These are phyloP conservation scores for Metridium senile DNA, from an alignment of 92 coral and sea anemone genomes.

Conservation along the genomic window DNA sequence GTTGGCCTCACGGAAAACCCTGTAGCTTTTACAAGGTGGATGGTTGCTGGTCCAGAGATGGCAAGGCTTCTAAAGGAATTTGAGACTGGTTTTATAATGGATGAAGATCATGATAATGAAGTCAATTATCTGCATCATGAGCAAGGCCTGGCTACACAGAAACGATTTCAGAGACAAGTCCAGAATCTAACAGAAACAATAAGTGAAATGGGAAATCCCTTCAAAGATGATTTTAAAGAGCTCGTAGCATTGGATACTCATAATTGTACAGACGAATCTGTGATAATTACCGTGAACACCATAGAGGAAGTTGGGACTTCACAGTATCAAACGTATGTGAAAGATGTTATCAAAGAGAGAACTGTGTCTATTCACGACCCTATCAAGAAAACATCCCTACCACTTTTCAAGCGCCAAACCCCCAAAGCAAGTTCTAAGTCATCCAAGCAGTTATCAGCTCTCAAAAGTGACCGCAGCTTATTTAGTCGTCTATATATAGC, in stretches of 20 bases:
- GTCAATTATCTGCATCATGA: constrained; percentile 44
- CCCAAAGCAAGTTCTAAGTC: constrained; percentile 39
- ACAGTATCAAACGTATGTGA: constrained; percentile 34
- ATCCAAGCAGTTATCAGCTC: constrained; percentile 41
- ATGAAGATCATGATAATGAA: constrained; percentile 39
- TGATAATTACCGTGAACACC: constrained; percentile 21
- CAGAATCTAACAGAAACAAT: constrained; percentile 32
- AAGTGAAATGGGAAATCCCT: constrained; percentile 56
- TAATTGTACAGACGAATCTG: constrained; percentile 51
- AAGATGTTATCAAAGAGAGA: constrained; percentile 39
- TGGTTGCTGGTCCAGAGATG: constrained; percentile 57
- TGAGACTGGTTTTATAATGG: constrained; percentile 16
- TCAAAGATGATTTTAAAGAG: constrained; percentile 57
- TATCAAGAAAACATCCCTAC: constrained; percentile 50
- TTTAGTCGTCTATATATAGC: too few species aligned
- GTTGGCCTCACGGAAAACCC: constrained; percentile 64
- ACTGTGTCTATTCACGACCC: constrained; percentile 51
- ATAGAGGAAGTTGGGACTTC: constrained; percentile 29
- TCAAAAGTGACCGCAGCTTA: constrained; percentile 51
- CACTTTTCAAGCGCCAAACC: constrained; percentile 46
- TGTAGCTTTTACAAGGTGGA: constrained; percentile 39
- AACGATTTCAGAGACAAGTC: constrained; percentile 40
- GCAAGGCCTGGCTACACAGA: constrained; percentile 38
- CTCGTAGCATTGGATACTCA: constrained; percentile 56
- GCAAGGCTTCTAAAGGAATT: constrained; percentile 50